Percentiles rank a stretch among this genome's conserved stretches.
phyloP scores from a whole-genome alignment of 53 echinoderm and acorn worm species.

The Stichopus horrens region DNA sequence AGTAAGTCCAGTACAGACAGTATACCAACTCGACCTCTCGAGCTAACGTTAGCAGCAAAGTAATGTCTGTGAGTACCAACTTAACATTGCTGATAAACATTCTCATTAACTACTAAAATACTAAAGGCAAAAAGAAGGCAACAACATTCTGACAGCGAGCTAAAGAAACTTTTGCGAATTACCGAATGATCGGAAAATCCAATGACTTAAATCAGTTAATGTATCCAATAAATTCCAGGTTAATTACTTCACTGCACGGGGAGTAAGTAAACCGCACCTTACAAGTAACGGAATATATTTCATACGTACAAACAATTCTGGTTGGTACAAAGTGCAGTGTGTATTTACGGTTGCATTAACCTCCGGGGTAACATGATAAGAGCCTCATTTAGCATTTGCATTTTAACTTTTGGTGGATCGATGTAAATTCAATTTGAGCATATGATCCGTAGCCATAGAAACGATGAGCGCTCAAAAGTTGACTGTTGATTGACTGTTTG shows the following conservation, averaged over 20 bases:
- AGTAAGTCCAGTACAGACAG: no score
- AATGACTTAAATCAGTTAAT: neutral
- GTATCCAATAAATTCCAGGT: conserved; percentile 18
- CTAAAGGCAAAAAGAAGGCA: neutral
- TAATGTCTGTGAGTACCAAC: no score
- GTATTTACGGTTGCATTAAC: neutral
- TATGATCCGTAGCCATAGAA: no score
- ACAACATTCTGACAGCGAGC: neutral
- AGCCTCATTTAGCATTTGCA: no score
- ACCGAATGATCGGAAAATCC: neutral
- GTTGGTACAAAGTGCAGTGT: conserved; percentile 1
- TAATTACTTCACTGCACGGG: neutral
- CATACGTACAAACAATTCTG: conserved; percentile 16
- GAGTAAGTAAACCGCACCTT: conserved; percentile 42
- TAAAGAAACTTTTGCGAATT: neutral
- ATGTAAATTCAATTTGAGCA: no score
- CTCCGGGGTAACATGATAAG: no score
- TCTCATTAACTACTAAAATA: neutral
- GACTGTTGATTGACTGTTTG: no score
- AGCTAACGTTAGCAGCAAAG: no score
- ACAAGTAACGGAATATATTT: conserved; percentile 33
- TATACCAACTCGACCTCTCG: no score
- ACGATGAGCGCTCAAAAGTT: no score
- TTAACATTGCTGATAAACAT: neutral
- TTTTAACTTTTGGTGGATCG: no score